Conservation (phyloP, 2,113 vertebrate species). For the Elephas maximus region DNA sequence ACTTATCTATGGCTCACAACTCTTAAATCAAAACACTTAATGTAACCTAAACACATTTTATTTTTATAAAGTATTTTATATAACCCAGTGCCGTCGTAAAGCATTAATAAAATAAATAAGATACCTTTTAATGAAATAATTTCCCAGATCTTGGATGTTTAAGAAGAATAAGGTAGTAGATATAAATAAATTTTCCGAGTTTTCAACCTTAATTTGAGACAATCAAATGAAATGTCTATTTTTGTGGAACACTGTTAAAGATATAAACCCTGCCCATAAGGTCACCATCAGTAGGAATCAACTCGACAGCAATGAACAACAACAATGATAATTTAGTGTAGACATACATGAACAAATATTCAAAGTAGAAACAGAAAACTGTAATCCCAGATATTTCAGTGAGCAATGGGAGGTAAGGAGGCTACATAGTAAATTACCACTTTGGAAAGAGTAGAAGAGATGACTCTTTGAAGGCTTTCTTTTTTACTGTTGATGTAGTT, state of each 20-base stretch:
- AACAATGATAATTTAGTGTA: not conserved
- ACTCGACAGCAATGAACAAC: no score
- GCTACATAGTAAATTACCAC: not conserved
- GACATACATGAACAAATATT: not conserved
- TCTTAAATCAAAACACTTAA: constrained; percentile 6
- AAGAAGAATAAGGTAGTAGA: not conserved
- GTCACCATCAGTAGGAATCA: no score
- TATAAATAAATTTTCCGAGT: not conserved
- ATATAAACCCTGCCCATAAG: not conserved
- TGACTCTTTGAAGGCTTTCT: not conserved
- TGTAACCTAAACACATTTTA: not conserved
- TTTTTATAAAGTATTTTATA: not conserved
- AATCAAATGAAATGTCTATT: constrained; percentile 19
- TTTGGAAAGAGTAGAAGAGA: not conserved
- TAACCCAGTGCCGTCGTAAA: no score
- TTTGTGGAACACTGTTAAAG: constrained; percentile 12
- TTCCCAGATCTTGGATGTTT: not conserved
- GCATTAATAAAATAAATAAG: not conserved
- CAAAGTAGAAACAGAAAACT: not conserved
- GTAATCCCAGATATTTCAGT: not conserved
- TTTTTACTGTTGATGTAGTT: not conserved
- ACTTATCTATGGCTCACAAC: not conserved
- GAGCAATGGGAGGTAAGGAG: not conserved
- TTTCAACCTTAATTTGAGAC: constrained; percentile 4
- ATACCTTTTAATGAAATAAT: not conserved